A percentile compares a stretch with the other conserved stretches of the same genome.
phyloP scores from a whole-genome alignment of 2,797 vertebrate genomes.

The Anguilla obscura region DNA sequence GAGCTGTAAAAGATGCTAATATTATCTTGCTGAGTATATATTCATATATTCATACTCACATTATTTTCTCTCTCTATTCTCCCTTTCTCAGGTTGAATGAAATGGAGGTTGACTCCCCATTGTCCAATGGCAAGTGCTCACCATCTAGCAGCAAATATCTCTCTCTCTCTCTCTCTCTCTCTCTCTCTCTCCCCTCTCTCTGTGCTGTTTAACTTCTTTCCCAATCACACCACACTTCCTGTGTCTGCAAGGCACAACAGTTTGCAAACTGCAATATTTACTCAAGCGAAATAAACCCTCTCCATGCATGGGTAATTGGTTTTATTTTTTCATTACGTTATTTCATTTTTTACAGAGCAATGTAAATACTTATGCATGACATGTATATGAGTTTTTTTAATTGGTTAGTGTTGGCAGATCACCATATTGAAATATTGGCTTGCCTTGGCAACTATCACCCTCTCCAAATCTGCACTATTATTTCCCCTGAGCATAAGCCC shows the following conservation, averaged over 20 bases:
- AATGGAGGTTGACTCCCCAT: neutral
- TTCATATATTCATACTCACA: neutral
- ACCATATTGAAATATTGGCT: neutral
- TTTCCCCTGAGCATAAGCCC: neutral
- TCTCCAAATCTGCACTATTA: neutral
- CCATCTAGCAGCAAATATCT: neutral
- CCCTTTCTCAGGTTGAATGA: neutral
- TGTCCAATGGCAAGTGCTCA: neutral
- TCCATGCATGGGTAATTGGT: neutral
- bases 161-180: neutral
- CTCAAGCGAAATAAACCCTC: neutral
- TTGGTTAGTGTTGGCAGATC: neutral
- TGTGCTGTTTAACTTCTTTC: neutral
- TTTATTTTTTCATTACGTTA: neutral
- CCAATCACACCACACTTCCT: neutral
- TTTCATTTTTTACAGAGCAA: neutral
- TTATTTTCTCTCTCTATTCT: neutral
- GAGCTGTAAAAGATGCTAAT: neutral
- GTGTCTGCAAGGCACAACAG: neutral
- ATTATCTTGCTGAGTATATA: slow-evolving; percentile 1
- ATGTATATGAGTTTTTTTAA: neutral
- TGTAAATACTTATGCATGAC: slow-evolving; percentile 1
- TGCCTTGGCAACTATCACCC: neutral
- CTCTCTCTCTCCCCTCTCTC: neutral
- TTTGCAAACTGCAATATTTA: neutral